Evolutionary conservation across 2,888 invertebrate species (phyloP), one percentile per base, ranked within the genome.

Genomic region (Dione vanillae): DNA sequence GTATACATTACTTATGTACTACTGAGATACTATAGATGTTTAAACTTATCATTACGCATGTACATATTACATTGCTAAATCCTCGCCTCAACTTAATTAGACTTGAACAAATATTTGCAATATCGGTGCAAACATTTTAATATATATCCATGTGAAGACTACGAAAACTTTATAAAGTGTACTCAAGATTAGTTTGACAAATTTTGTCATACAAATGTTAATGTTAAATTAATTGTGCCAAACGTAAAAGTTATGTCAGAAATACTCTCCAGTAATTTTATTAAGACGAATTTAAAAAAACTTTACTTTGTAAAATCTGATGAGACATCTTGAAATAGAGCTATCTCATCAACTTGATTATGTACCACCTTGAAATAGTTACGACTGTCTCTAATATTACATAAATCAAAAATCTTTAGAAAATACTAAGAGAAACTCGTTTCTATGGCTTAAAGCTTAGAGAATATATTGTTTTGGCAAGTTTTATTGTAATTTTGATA

Each of bases 291-390:
- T 45, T 45, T 61, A 20, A 45, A 2, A 27, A 20, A 61, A 43
- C 10, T 45, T 41, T 27, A 52, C 79, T 79, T 81, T 80, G 81
- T 79, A 81, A 79, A 77, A 79, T 72, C 73, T 80, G 77, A 79
- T 77, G 80, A 77, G 74, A 77, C 74, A 68, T 77, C 74, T 74
- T 72, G 72, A 79, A 78, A 74, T 75, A 75, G 74, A 76, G 76
- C 78, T 78, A 83, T 85, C 85, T 85, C 86, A 87, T 87, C 86
- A 83, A 82, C 83, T 83, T 80, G 81, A 86, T 87, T 86, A 85
- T 84, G 78, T 83, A 80, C 79, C 80, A 83, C 81, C 56, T 56
- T 40, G 76, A 79, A 79, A 75, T 74, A 73, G 76, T 72, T 69
- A 75, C 65, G 49, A 59, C 65, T 59, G 47, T 12, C 43, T 54